Base-by-base conservation (phyloP, 2,797 vertebrate species). In the Salarias fasciatus region DNA sequence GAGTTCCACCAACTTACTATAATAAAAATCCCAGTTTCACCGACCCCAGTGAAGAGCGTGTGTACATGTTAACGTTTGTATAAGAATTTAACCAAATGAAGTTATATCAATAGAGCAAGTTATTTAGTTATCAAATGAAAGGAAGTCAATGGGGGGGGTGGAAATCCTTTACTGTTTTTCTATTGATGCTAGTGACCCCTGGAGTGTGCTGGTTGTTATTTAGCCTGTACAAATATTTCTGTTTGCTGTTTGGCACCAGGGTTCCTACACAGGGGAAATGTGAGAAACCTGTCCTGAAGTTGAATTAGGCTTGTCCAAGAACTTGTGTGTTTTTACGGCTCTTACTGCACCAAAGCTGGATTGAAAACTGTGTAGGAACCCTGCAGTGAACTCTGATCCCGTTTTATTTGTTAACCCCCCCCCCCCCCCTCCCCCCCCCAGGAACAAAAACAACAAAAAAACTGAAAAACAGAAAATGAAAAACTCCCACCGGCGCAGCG, bases 21-120 rank as follows among this genome's bases (percentile, higher is more conserved):
- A 91, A 91, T 90, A 89, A 92, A 91, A 81, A 85, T 85, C 85
- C 86, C 84, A 51, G 73, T 88, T 85, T 84, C 77, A 89, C 81
- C 79, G 82, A 68, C 65, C 56, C 81, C 86, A 84, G 87, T 89
- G 86, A 85, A 69, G 56, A 72, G 86, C 79, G 79, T 91, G 89
- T 92, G 89, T 92, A 91, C 85, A 89, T 91, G 86, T 86, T 83
- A 89, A 88, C 82, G 37, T 86, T 86, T 87, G 74, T 82, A 83
- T 82, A 83, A 76, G 57, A 75, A 66, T 75, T 61, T 72, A 76
- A 79, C 80, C 70, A 69, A 88, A 85, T 82, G 63, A 77, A 86
- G 73, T 74, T 91, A 77, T 89, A 91, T 91, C 82, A 80, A 87
- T 87, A 90, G 89, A 92, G 89, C 86, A 43, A 86, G 67, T 86